These are phyloP conservation scores for Diogma glabrata DNA, from an alignment of 2,888 invertebrate genomes.

Conservation along the genomic window DNA sequence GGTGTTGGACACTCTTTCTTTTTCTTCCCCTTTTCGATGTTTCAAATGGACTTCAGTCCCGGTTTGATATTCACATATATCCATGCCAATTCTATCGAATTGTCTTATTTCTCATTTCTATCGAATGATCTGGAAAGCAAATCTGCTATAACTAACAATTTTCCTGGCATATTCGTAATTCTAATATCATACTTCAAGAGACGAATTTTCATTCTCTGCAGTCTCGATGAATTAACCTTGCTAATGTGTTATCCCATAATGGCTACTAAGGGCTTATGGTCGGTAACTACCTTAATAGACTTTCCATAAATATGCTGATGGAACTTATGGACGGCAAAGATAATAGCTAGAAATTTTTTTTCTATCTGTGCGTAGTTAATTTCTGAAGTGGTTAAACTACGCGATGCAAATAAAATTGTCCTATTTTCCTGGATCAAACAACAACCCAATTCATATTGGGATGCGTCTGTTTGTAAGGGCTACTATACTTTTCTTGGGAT, in stretches of 20 bases:
- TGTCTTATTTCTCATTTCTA: no score
- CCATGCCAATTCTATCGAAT: no score
- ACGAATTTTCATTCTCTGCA: neutral
- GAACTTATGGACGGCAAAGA: constrained; percentile 7
- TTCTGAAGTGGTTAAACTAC: constrained; percentile 22
- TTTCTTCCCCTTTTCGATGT: no score
- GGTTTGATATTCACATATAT: no score
- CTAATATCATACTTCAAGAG: neutral
- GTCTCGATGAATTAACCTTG: neutral
- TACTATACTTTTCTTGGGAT: constrained; percentile 12
- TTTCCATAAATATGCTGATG: constrained; percentile 12
- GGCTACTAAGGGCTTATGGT: neutral
- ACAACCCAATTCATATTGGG: constrained; percentile 18
- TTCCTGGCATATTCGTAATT: neutral
- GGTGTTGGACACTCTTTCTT: no score
- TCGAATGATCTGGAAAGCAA: neutral
- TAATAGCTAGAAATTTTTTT: constrained; percentile 19
- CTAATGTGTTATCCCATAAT: neutral
- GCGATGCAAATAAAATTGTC: constrained; percentile 21
- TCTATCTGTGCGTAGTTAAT: constrained; percentile 19
- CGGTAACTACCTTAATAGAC: neutral
- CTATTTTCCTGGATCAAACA: constrained; percentile 14
- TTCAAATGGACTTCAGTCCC: no score
- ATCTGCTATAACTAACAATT: neutral
- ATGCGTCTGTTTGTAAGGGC: constrained; percentile 17